Evolutionary conservation across 2,113 vertebrate genomes (phyloP).

Genomic region (Scalopus aquaticus): DNA sequence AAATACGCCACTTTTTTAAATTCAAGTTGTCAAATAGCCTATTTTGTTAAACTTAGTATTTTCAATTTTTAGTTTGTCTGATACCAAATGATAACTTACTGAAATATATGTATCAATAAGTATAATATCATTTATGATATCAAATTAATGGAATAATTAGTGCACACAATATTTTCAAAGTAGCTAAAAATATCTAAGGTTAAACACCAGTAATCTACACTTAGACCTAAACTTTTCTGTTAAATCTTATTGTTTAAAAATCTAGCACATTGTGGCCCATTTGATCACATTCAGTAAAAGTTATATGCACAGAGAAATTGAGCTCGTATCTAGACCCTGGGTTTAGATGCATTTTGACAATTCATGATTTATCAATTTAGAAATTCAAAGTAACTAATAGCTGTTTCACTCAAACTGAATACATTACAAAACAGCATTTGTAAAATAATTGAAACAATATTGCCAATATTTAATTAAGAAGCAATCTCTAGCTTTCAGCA

Average conservation of each 20-base stretch:
- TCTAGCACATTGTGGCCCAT: not conserved
- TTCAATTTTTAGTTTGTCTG: not conserved
- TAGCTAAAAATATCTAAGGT: not conserved
- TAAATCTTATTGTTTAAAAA: not conserved
- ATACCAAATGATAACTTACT: not conserved
- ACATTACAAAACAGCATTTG: not conserved
- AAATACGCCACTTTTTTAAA: not conserved
- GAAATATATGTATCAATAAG: too few relatives aligned
- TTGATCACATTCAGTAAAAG: not conserved
- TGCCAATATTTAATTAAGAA: conserved; percentile 35
- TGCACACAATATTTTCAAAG: not conserved
- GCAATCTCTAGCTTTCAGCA: not conserved
- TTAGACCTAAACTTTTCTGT: not conserved
- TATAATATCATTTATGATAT: not conserved
- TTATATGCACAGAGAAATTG: not conserved
- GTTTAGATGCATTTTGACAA: not conserved
- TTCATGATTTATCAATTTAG: not conserved
- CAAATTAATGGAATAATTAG: not conserved
- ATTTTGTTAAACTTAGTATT: not conserved
- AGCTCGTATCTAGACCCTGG: not conserved
- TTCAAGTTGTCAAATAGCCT: not conserved
- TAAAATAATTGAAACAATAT: not conserved
- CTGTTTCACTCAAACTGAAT: not conserved
- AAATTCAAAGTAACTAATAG: not conserved
- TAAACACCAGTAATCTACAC: not conserved